Evolutionary conservation across 2,888 invertebrate genomes (phyloP).

Genomic region (Cephus pulcher): DNA sequence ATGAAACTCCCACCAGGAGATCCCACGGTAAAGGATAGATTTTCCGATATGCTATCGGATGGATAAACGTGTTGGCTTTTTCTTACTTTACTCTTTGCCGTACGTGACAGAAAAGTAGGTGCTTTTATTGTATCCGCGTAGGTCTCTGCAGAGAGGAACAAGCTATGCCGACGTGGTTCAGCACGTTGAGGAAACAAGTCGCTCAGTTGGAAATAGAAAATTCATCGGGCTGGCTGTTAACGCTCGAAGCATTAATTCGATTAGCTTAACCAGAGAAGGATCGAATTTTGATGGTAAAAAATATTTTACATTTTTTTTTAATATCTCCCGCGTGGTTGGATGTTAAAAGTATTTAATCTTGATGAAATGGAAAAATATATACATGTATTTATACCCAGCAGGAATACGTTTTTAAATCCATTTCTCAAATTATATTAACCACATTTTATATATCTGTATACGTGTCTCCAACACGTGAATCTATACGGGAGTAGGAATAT

Average conservation of each 20-base stretch:
- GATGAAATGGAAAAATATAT: neutral
- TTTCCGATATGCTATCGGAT: constrained; percentile 10
- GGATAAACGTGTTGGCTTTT: neutral
- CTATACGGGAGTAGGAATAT: neutral
- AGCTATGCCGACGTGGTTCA: neutral
- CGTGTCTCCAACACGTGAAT: neutral
- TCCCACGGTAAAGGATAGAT: neutral
- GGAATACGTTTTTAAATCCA: neutral
- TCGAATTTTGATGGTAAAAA: neutral
- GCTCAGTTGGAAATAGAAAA: constrained; percentile 9
- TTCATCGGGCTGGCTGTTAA: constrained; percentile 13
- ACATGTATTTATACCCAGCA: too few species aligned
- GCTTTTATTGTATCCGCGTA: neutral
- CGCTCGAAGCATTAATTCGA: neutral
- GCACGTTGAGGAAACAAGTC: neutral
- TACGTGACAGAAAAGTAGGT: constrained; percentile 11
- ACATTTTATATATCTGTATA: neutral
- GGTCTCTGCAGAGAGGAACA: neutral
- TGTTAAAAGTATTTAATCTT: neutral
- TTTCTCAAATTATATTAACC: neutral
- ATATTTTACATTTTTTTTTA: neutral
- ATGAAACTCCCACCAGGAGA: neutral
- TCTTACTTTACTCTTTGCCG: neutral
- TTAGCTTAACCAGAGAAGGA: neutral
- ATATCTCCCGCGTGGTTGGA: neutral